Evolutionary conservation across 2,888 invertebrate species (phyloP).

Genomic region (Chalcosyrphus nemorum): DNA sequence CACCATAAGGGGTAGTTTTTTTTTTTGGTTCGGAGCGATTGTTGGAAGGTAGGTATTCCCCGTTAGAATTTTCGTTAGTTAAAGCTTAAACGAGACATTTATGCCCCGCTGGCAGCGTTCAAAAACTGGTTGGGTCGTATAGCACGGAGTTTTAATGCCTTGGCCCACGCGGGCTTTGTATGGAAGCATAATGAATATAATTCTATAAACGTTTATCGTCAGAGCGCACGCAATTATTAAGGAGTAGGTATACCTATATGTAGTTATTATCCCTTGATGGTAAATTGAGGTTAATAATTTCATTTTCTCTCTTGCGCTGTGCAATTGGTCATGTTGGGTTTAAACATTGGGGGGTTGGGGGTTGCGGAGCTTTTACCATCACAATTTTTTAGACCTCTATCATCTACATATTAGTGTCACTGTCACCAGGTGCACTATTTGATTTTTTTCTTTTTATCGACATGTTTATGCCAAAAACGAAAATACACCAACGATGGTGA

Average conservation of each 20-base stretch:
- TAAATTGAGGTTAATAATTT: constrained; percentile 39
- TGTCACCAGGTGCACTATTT: constrained; percentile 45
- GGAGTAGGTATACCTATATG: constrained; percentile 18
- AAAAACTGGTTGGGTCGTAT: constrained; percentile 21
- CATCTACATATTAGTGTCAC: constrained; percentile 45
- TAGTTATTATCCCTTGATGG: constrained; percentile 50
- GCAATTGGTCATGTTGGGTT: constrained; percentile 8
- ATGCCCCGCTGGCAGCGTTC: constrained; percentile 2
- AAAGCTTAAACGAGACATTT: constrained; percentile 44
- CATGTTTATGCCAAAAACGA: background rate
- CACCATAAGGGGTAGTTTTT: constrained; percentile 21
- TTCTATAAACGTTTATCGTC: constrained; percentile 48
- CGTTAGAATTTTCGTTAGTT: background rate
- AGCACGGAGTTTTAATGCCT: constrained; percentile 19
- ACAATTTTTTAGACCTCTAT: background rate
- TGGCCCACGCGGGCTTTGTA: constrained; percentile 24
- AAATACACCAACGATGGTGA: background rate
- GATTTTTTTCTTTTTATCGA: background rate
- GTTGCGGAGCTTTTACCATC: constrained; percentile 37
- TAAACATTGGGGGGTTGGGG: background rate
- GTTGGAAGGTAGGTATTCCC: background rate
- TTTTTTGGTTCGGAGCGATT: background rate
- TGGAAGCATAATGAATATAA: constrained; percentile 42
- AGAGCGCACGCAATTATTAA: constrained; percentile 52
- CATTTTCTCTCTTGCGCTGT: background rate